Evolutionary conservation across 2,888 invertebrate species (phyloP).

Genomic region (Tuta absoluta): DNA sequence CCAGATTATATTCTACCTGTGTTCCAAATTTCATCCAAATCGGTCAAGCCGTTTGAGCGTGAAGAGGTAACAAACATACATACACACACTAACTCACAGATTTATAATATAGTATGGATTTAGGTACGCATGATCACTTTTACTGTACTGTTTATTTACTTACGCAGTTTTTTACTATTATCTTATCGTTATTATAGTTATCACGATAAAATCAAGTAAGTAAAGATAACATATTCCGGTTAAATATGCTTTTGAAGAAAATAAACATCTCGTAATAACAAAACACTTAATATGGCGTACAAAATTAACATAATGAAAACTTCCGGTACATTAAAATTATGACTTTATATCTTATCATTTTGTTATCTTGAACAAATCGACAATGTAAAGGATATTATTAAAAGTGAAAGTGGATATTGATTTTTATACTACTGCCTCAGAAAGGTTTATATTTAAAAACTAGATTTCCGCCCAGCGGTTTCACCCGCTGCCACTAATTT

Average conservation of each 20-base stretch:
- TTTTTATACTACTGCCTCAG: background rate
- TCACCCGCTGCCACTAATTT: no score
- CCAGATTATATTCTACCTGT: no score
- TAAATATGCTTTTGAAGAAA: background rate
- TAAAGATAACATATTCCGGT: no score
- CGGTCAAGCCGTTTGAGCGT: no score
- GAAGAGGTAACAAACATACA: no score
- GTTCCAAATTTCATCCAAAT: no score
- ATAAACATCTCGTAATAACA: background rate
- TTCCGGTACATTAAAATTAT: background rate
- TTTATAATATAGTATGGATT: no score
- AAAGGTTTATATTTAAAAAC: no score
- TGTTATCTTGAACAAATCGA: background rate
- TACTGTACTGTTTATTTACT: no score
- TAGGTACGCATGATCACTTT: no score
- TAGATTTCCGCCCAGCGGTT: no score
- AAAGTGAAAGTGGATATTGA: background rate
- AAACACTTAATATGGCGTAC: background rate
- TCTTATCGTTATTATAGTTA: background rate
- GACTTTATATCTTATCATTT: background rate
- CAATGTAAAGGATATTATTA: background rate
- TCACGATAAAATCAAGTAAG: background rate
- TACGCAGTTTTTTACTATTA: background rate
- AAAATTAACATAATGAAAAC: background rate
- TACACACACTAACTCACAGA: no score